These are phyloP conservation scores for Megaceryle maxima DNA, from an alignment of 2,113 vertebrate genomes.

Conservation along the genomic window DNA sequence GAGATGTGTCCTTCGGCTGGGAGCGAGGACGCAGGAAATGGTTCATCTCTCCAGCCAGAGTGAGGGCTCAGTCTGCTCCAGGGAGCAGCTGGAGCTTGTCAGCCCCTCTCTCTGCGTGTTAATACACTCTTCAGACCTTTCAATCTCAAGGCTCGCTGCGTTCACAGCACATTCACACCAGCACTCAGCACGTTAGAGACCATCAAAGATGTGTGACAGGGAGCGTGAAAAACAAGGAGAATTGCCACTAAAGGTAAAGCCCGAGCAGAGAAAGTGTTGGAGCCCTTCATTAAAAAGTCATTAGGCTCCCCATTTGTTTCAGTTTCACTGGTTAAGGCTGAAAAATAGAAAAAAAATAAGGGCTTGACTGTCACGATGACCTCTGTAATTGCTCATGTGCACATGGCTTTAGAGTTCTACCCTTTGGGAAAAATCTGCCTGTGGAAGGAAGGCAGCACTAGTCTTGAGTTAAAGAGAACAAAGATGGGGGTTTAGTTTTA, in stretches of 20 bases:
- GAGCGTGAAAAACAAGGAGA: not conserved
- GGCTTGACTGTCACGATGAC: not conserved
- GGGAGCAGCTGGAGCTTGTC: constrained; percentile 38
- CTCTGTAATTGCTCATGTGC: not conserved
- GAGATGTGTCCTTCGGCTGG: not conserved
- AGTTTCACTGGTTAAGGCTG: not conserved
- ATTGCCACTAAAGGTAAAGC: not conserved
- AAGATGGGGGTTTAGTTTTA: not conserved
- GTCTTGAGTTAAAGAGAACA: not conserved
- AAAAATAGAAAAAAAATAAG: not conserved
- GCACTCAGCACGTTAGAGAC: not conserved
- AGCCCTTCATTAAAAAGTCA: not conserved
- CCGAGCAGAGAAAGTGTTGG: not conserved
- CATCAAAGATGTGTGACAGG: not conserved
- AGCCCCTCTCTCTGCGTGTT: not conserved
- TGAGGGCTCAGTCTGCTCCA: not conserved
- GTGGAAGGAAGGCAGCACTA: not conserved
- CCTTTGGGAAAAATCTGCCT: not conserved
- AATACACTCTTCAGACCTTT: not conserved
- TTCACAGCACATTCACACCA: not conserved
- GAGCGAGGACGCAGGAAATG: not conserved
- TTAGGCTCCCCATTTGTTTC: not conserved
- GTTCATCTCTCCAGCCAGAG: not conserved
- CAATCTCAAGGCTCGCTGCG: not conserved
- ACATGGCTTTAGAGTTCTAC: not conserved